phyloP scores from a whole-genome alignment of 2,888 invertebrate species.

The Bugulina stolonifera region DNA sequence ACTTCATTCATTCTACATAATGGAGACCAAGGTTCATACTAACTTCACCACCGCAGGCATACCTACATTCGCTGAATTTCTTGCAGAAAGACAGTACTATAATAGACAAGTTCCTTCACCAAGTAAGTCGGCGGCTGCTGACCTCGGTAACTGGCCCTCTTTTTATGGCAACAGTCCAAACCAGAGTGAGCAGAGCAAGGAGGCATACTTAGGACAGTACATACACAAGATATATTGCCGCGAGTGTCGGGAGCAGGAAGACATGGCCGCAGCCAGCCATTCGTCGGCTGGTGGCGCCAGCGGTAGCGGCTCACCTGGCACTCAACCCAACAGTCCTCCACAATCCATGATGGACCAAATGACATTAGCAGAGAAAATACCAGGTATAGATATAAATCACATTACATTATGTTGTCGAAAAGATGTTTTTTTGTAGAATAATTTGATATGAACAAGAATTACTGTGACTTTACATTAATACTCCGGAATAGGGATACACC shows the following conservation, averaged over 20 bases:
- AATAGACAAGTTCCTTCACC: conserved; percentile 10
- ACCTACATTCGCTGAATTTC: conserved; percentile 22
- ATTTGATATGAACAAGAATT: no score
- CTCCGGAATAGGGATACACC: no score
- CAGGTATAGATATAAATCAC: no score
- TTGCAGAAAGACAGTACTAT: conserved; percentile 8
- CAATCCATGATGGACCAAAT: conserved; percentile 90
- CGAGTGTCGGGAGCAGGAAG: conserved; percentile 44
- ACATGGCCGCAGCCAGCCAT: conserved; percentile 30
- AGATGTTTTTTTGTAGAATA: no score
- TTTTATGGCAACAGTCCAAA: conserved; percentile 37
- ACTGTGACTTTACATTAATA: no score
- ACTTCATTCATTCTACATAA: background rate
- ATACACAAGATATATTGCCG: conserved; percentile 47
- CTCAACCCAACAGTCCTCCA: conserved; percentile 58
- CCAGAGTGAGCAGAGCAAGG: conserved; percentile 37
- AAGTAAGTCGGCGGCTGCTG: background rate
- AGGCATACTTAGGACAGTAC: conserved; percentile 38
- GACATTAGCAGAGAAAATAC: conserved; percentile 79
- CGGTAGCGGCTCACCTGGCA: background rate
- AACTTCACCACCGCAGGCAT: background rate
- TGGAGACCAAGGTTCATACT: background rate
- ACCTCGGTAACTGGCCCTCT: conserved; percentile 38
- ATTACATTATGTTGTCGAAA: no score
- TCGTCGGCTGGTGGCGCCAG: background rate